A percentile compares a stretch with the other conserved stretches of the same genome.
phyloP scores from a whole-genome alignment of 2,113 vertebrate species.

The Narcine bancroftii region DNA sequence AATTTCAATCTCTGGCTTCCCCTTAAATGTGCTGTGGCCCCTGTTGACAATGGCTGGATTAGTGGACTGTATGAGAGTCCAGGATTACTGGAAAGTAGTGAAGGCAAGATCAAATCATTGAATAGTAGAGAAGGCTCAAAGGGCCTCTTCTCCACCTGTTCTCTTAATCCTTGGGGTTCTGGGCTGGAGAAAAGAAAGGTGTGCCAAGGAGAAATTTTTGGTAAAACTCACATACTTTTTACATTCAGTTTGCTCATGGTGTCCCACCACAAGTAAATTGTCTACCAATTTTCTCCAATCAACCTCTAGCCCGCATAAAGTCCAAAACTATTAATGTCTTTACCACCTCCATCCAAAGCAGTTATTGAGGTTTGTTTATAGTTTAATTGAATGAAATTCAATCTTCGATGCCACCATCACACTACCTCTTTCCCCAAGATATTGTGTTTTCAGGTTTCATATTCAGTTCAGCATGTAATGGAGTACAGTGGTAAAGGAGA shows the following conservation, averaged over 20 bases:
- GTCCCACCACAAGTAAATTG: background rate
- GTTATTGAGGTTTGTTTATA: no score
- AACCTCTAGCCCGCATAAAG: background rate
- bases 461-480: background rate
- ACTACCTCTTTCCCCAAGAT: background rate
- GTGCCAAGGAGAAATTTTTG: background rate
- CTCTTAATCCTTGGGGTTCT: background rate
- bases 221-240: background rate
- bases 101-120: no score
- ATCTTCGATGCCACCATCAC: background rate
- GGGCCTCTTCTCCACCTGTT: background rate
- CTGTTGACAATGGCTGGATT: no score
- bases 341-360: background rate
- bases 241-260: background rate
- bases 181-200: background rate
- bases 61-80: no score
- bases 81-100: no score
- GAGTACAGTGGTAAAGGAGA: background rate
- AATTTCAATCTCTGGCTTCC: no score
- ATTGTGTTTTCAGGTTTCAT: background rate
- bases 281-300: background rate
- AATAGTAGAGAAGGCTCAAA: no score
- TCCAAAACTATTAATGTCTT: background rate
- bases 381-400: background rate
- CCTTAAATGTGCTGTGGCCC: no score